These are phyloP conservation scores for Felis chaus DNA, from an alignment of 2,113 vertebrate species.

Conservation along the genomic window DNA sequence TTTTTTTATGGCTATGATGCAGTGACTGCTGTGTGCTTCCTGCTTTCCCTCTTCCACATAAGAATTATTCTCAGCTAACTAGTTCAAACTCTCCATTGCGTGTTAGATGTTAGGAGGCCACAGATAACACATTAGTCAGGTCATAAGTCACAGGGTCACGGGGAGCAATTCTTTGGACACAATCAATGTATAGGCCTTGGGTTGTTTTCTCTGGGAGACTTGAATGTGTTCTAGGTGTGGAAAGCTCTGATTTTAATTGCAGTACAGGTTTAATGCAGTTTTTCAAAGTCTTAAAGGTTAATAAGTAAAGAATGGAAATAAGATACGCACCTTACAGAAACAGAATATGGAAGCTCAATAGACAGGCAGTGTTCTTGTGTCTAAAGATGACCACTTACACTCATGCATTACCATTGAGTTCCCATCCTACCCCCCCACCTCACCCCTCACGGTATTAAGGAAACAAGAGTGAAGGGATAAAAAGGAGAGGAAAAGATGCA, in stretches of 20 bases:
- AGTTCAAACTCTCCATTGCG: neutral
- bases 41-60: neutral
- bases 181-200: neutral
- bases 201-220: neutral
- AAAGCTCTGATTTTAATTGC: constrained; percentile 30
- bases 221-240: neutral
- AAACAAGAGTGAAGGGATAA: neutral
- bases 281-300: constrained; percentile 18
- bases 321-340: neutral
- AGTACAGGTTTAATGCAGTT: neutral
- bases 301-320: constrained; percentile 6
- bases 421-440: neutral
- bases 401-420: neutral
- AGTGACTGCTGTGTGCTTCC: neutral
- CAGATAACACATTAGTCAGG: neutral
- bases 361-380: neutral
- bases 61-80: neutral
- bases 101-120: neutral
- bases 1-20: neutral
- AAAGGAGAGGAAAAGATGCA: neutral
- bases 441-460: neutral
- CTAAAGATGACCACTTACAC: neutral
- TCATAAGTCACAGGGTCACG: neutral
- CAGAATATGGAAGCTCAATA: neutral
- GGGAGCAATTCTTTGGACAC: neutral